phyloP scores from a whole-genome alignment of 2,888 invertebrate genomes.

The Blera fallax region DNA sequence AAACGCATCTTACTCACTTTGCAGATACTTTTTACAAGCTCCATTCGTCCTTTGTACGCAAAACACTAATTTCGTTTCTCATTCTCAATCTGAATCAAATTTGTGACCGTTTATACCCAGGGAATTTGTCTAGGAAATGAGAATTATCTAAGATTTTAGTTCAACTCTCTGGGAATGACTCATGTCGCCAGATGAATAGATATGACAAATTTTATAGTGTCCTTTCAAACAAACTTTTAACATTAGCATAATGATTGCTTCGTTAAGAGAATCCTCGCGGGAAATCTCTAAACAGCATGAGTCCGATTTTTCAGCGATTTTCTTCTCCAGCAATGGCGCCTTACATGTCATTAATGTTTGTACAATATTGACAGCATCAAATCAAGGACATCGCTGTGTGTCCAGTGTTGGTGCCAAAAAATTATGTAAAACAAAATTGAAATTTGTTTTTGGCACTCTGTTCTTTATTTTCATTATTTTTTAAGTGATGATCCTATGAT shows the following conservation, averaged over 20 bases:
- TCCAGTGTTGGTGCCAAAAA: neutral
- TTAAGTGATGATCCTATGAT: too few relatives aligned
- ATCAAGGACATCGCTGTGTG: neutral
- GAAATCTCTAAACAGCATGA: neutral
- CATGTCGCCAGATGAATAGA: neutral
- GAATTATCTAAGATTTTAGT: too few relatives aligned
- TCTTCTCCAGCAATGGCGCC: neutral
- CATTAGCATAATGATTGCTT: slow-evolving; percentile 34
- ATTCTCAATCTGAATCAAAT: too few relatives aligned
- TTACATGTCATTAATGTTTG: neutral
- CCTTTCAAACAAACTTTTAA: neutral
- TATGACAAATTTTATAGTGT: neutral
- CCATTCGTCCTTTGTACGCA: too few relatives aligned
- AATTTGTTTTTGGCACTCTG: neutral
- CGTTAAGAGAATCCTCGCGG: neutral
- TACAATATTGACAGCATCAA: slow-evolving; percentile 1
- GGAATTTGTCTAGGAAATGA: too few relatives aligned
- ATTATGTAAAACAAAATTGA: neutral
- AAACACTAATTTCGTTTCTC: too few relatives aligned
- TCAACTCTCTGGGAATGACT: neutral
- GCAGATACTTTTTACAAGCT: too few relatives aligned
- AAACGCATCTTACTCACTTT: too few relatives aligned
- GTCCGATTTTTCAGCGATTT: neutral
- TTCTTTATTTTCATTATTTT: neutral
- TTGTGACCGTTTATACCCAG: too few relatives aligned